Evolutionary conservation across 2,888 invertebrate species (phyloP), one percentile per base, ranked within the genome.

Genomic region (Lasioglossum leucozonium): DNA sequence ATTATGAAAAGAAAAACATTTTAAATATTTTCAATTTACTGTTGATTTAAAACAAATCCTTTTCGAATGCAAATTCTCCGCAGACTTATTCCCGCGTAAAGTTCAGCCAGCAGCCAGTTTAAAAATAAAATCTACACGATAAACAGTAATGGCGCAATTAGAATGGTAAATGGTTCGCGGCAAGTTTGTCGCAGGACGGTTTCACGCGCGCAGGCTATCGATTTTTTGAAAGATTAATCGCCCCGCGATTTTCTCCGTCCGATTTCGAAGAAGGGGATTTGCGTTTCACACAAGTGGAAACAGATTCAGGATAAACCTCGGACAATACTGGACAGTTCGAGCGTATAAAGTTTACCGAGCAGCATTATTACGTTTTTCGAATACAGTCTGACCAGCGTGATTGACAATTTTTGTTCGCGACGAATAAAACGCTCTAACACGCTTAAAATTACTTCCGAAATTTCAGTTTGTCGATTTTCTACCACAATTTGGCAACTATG

Each of bases 221-320:
- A 71, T 72, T 78, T 78, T 65, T 72, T 62, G 34, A 30, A 72
- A 78, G 72, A 78, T 78, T 78, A 72, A 78, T 78, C 72, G 34
- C 62, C 26, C 16, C 11, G 44, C 62, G 42, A 37, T 78, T 78
- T 78, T 72, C 72, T 62, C 72, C n/a, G 30, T 44, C 26, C n/a
- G 26, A 26, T 72, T 34, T 62, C 55, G 34, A 78, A 72, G 72
- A 34, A 65, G n/a, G n/a, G 40, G 62, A 65, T 62, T 72, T 47
- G 62, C 72, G 78, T 78, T 44, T 65, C 72, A 37, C 71, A 62
- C 78, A 65, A 44, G 62, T 47, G 44, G 37, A 78, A 51, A 72
- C 40, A 72, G 34, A 62, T 78, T 42, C 44, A 62, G 72, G 72
- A 72, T 72, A 72, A 72, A 78, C 62, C 62, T 26, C 34, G 78